These are phyloP conservation scores for Bombus consobrinus DNA, from an alignment of 1,140 invertebrate species.

Conservation along the genomic window DNA sequence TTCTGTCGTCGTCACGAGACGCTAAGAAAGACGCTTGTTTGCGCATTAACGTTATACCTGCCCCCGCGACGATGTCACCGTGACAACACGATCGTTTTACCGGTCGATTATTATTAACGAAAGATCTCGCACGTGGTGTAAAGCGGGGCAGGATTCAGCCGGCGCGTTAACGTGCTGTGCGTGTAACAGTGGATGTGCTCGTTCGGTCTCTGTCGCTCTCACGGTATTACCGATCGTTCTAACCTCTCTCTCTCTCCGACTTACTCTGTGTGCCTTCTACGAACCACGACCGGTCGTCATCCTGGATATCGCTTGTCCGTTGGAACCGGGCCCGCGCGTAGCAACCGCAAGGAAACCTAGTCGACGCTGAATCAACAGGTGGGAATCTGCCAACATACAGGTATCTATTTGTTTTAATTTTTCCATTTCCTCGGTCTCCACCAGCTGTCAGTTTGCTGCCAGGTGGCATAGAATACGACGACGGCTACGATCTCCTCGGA, in stretches of 20 bases:
- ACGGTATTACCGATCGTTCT: background rate
- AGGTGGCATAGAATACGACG: constrained; percentile 9
- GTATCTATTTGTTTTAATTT: constrained; percentile 61
- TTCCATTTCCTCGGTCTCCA: constrained; percentile 1
- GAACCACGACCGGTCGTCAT: constrained; percentile 30
- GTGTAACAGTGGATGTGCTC: constrained; percentile 51
- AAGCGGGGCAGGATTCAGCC: constrained; percentile 23
- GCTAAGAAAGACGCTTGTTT: constrained; percentile 39
- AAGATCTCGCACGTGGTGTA: constrained; percentile 31
- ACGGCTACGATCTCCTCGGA: background rate
- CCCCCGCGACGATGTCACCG: constrained; percentile 9
- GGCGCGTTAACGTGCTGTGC: constrained; percentile 52
- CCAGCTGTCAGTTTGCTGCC: constrained; percentile 44
- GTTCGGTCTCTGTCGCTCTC: constrained; percentile 11
- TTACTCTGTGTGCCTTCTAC: constrained; percentile 2
- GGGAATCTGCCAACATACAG: constrained; percentile 72
- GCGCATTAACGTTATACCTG: constrained; percentile 27
- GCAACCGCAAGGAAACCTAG: constrained; percentile 49
- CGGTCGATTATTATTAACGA: background rate
- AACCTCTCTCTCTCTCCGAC: background rate
- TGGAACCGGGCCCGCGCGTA: constrained; percentile 37
- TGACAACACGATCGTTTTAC: background rate
- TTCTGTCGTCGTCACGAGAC: constrained; percentile 44
- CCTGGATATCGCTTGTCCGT: constrained; percentile 42
- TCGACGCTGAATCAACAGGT: constrained; percentile 74